Evolutionary conservation across 2,113 vertebrate genomes (phyloP), one percentile per base, ranked within the genome.

Genomic region (Sinocyclocheilus maitianheensis): DNA sequence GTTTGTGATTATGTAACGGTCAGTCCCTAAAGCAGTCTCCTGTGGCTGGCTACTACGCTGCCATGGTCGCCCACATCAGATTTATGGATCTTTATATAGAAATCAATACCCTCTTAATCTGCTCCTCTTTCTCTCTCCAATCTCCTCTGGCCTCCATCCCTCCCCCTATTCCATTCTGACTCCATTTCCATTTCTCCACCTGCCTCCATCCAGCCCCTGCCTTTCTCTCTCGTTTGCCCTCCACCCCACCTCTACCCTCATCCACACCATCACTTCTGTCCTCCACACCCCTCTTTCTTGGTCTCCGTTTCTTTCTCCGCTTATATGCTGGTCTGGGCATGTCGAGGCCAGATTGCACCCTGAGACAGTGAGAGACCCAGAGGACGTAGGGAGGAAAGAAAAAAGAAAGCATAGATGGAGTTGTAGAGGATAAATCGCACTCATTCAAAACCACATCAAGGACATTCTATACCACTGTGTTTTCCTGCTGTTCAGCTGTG

Each of bases 61-160:
- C 62, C 34, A 75, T 58, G 84, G 60, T 87, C 77, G 72, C 89
- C 88, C 90, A 91, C 91, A 93, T 93, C 94, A 90, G 87, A 91
- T 93, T 93, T 91, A 92, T 91, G 91, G 92, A 92, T 93, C 93
- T 94, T 94, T 93, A 94, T 94, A 92, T 93, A 93, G 92, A 94
- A 94, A 94, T 95, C 94, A 93, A 95, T 94, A 94, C 89, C 84
- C 89, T 92, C 90, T 92, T 94, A 91, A 94, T 94, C 93, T 91
- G 87, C 85, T 79, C 86, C 37, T 84, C 89, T 87, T 85, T 86
- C 84, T 83, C 81, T 85, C 46, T 82, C 83, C 63, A 18, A 34
- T 20, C 69, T 58, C 71, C 22, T 74, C 82, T 51, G 46, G 55
- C 72, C 77, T 24, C 71, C 51, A 16, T 37, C 37, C 81, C 81